Conservation (phyloP, 2,113 vertebrate species). For the Meleagris gallopavo region DNA sequence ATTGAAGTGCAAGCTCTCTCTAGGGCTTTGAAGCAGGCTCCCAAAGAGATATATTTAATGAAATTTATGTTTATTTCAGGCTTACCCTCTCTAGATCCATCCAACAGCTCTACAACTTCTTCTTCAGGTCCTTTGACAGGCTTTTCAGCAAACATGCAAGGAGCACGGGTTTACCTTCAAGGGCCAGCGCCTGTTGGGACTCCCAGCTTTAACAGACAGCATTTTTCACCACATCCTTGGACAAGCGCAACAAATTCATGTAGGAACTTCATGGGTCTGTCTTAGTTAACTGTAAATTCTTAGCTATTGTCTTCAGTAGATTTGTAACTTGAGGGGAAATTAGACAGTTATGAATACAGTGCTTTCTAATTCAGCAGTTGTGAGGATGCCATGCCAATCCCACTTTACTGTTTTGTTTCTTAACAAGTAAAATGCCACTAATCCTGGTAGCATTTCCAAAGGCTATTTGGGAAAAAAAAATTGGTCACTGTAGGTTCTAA, state of each 20-base stretch:
- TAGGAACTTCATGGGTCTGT: conserved; percentile 82
- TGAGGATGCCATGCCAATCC: conserved; percentile 7
- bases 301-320: conserved; percentile 58
- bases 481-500: background rate
- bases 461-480: background rate
- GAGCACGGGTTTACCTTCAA: conserved; percentile 93
- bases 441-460: background rate
- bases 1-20: conserved; percentile 38
- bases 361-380: conserved; percentile 36
- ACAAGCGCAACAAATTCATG: conserved; percentile 95
- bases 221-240: conserved; percentile 99
- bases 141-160: conserved; percentile 93
- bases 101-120: conserved; percentile 83
- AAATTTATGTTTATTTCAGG: conserved; percentile 81
- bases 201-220: conserved; percentile 97
- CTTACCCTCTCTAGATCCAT: conserved; percentile 85
- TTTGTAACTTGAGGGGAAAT: conserved; percentile 40
- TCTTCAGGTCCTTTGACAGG: conserved; percentile 89
- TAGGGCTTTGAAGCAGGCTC: conserved; percentile 66
- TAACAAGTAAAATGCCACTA: background rate
- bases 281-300: conserved; percentile 74
- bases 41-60: conserved; percentile 70
- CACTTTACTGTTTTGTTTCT: background rate
- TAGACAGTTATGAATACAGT: conserved; percentile 43
- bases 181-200: conserved; percentile 89